phyloP scores from a whole-genome alignment of 2,888 invertebrate species.

The Tetranychus truncatus region DNA sequence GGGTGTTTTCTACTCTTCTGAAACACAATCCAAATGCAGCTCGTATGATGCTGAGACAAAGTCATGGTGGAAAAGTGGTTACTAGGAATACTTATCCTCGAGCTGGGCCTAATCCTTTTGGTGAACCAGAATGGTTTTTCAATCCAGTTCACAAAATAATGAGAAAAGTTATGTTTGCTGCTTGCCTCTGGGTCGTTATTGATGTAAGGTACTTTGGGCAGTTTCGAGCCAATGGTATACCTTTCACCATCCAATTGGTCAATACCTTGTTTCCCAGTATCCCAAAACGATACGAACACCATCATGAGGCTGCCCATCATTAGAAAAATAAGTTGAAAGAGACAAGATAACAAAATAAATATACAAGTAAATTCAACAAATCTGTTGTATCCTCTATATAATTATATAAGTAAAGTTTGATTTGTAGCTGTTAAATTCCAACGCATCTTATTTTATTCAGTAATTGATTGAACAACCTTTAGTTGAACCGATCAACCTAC shows the following conservation, averaged over 20 bases:
- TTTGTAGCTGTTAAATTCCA: too few relatives aligned
- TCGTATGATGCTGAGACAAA: not conserved
- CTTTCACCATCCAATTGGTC: not conserved
- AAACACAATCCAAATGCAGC: not conserved
- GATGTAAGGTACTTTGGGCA: not conserved
- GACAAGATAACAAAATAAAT: too few relatives aligned
- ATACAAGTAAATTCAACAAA: too few relatives aligned
- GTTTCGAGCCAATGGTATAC: not conserved
- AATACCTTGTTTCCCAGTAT: not conserved
- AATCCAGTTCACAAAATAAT: not conserved
- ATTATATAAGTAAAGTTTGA: too few relatives aligned
- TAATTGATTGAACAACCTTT: too few relatives aligned
- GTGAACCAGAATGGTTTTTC: not conserved
- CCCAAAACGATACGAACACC: not conserved
- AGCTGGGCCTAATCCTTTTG: not conserved
- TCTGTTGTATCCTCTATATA: too few relatives aligned
- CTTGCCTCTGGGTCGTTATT: not conserved
- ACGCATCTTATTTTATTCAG: too few relatives aligned
- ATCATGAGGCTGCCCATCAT: not conserved
- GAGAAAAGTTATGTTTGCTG: not conserved
- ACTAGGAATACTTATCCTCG: not conserved
- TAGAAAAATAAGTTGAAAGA: not conserved
- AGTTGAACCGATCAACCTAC: slow-evolving; percentile 1
- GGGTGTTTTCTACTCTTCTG: not conserved
- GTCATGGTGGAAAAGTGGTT: not conserved